Percentiles rank a stretch among this genome's conserved stretches.
Conservation (phyloP, 1,140 invertebrate genomes). For the Copidosoma floridanum region DNA sequence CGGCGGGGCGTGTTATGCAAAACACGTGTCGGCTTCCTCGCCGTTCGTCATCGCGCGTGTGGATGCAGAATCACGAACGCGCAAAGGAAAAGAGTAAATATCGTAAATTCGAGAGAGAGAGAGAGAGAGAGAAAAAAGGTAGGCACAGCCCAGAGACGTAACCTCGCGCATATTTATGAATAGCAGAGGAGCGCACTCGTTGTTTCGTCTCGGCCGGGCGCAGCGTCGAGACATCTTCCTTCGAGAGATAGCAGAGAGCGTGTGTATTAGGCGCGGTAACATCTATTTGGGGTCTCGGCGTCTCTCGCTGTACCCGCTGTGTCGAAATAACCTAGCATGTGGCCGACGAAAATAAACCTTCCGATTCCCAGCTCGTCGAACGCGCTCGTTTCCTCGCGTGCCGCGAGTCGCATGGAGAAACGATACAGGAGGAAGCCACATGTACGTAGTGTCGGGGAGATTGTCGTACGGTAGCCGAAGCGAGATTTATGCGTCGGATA, state of each 20-base stretch:
- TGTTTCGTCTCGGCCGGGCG: conserved; percentile 20
- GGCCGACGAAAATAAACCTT: conserved; percentile 54
- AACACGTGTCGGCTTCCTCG: not conserved
- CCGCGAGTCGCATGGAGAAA: no score
- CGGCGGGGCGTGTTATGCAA: not conserved
- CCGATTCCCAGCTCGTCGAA: conserved; percentile 52
- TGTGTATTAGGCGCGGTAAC: not conserved
- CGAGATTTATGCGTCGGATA: conserved; percentile 25
- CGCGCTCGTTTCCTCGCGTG: no score
- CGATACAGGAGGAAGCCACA: no score
- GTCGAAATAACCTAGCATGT: conserved; percentile 56
- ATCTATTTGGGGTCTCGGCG: conserved; percentile 36
- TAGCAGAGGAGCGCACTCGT: conserved; percentile 1
- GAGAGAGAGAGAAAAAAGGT: not conserved
- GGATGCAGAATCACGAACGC: not conserved
- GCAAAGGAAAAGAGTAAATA: conserved; percentile 3
- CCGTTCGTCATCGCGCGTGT: not conserved
- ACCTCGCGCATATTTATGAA: no score
- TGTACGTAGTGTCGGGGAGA: no score
- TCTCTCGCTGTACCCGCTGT: conserved; percentile 16
- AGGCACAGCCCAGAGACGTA: no score
- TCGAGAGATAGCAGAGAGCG: not conserved
- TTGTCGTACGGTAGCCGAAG: no score
- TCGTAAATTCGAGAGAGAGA: conserved; percentile 1
- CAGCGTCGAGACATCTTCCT: conserved; percentile 25